phyloP scores from a whole-genome alignment of 2,888 invertebrate species.

The Parelbella ahira region DNA sequence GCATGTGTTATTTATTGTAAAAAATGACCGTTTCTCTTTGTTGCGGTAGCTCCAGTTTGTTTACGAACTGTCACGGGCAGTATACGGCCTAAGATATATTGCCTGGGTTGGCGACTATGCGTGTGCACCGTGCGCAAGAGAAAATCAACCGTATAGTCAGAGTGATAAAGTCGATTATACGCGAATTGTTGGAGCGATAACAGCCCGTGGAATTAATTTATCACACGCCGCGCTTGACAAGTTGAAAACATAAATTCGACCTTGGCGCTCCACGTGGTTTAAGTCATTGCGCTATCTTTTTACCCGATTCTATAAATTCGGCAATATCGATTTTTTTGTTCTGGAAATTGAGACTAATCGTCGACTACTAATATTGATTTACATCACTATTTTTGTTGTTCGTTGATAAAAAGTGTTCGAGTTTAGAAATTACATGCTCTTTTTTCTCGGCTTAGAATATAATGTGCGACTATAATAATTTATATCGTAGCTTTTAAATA shows the following conservation, averaged over 20 bases:
- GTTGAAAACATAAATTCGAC: constrained; percentile 82
- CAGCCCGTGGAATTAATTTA: constrained; percentile 81
- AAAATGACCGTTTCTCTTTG: constrained; percentile 55
- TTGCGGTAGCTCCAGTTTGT: constrained; percentile 81
- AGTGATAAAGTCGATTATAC: constrained; percentile 40
- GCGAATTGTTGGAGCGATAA: constrained; percentile 48
- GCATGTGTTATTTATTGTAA: constrained; percentile 24
- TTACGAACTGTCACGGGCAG: constrained; percentile 82
- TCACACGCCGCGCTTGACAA: constrained; percentile 81
- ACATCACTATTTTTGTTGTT: too few relatives aligned
- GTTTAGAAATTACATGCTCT: too few relatives aligned
- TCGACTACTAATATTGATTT: too few relatives aligned
- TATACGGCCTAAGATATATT: constrained; percentile 81
- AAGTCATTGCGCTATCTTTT: constrained; percentile 54
- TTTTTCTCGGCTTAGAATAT: too few relatives aligned
- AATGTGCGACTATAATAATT: too few relatives aligned
- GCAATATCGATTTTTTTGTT: too few relatives aligned
- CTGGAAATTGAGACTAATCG: too few relatives aligned
- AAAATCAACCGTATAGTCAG: constrained; percentile 39
- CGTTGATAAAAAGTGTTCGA: too few relatives aligned
- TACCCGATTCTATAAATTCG: too few relatives aligned
- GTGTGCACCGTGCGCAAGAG: constrained; percentile 50
- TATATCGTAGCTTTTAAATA: too few relatives aligned
- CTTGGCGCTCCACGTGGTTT: constrained; percentile 79
- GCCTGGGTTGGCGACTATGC: constrained; percentile 81